These are phyloP conservation scores for Cantharis nigra DNA, from an alignment of 2,888 invertebrate species.

Conservation along the genomic window DNA sequence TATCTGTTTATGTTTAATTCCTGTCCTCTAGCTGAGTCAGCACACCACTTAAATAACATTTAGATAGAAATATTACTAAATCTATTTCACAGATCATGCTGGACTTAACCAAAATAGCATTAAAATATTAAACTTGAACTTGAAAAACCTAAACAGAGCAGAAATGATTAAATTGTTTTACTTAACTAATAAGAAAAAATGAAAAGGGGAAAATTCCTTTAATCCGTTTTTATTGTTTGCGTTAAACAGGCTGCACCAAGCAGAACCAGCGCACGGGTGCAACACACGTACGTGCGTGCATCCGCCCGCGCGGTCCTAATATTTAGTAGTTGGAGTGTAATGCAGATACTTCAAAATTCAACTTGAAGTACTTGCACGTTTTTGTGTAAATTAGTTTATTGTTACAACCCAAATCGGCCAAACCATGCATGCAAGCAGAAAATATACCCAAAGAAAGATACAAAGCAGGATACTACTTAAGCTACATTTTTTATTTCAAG, in stretches of 20 bases:
- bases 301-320: background rate
- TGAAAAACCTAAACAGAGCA: constrained; percentile 13
- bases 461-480: constrained; percentile 27
- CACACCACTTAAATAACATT: background rate
- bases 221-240: constrained; percentile 53
- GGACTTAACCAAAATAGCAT: constrained; percentile 38
- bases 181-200: constrained; percentile 33
- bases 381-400: constrained; percentile 19
- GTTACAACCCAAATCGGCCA: constrained; percentile 7
- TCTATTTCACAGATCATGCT: constrained; percentile 43
- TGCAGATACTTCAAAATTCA: constrained; percentile 14
- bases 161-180: constrained; percentile 3
- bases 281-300: background rate
- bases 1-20: background rate
- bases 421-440: constrained; percentile 24
- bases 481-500: constrained; percentile 20
- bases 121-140: constrained; percentile 32
- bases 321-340: background rate
- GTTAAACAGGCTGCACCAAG: background rate
- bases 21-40: background rate
- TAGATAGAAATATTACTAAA: background rate
- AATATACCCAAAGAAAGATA: constrained; percentile 19
- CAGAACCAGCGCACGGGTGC: background rate
- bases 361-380: constrained; percentile 14
- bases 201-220: constrained; percentile 19